A percentile compares a stretch with the other conserved stretches of the same genome.
phyloP scores from a whole-genome alignment of 2,888 invertebrate genomes.

The Tenthredo amoena region DNA sequence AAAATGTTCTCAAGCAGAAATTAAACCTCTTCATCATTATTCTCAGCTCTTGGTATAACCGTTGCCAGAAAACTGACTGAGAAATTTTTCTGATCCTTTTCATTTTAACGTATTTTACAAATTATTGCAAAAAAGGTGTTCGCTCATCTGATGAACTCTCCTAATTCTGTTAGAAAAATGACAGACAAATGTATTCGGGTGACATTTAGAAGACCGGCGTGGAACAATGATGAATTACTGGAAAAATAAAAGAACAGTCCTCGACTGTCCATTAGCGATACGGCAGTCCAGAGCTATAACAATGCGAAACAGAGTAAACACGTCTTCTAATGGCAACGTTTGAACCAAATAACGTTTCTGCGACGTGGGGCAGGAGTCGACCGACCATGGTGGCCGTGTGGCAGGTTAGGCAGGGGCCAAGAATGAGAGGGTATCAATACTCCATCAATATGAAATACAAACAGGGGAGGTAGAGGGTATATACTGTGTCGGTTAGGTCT shows the following conservation, averaged over 20 bases:
- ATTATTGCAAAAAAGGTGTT: neutral
- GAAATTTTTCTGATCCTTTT: neutral
- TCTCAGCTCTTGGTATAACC: neutral
- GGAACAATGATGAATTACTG: neutral
- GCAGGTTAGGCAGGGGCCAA: slow-evolving; percentile 54
- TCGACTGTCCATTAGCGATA: slow-evolving; percentile 63
- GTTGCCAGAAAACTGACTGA: neutral
- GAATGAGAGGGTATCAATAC: slow-evolving; percentile 72
- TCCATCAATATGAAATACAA: slow-evolving; percentile 78
- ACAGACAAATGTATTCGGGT: neutral
- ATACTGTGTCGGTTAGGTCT: slow-evolving; percentile 63
- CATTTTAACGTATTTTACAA: neutral
- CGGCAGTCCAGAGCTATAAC: slow-evolving; percentile 63
- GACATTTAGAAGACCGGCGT: neutral
- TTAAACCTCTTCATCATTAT: too few relatives aligned
- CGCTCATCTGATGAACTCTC: too few relatives aligned
- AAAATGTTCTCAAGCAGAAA: slow-evolving; percentile 10
- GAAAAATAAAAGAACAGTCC: neutral
- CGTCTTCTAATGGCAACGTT: slow-evolving; percentile 66
- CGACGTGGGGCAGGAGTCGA: slow-evolving; percentile 55
- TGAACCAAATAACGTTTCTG: slow-evolving; percentile 49
- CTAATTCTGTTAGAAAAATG: too few relatives aligned
- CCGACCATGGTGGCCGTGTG: slow-evolving; percentile 4
- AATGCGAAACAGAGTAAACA: slow-evolving; percentile 74
- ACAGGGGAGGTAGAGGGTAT: slow-evolving; percentile 66